Conservation (phyloP, 2,888 invertebrate species). For the Coecobrya sp. region DNA sequence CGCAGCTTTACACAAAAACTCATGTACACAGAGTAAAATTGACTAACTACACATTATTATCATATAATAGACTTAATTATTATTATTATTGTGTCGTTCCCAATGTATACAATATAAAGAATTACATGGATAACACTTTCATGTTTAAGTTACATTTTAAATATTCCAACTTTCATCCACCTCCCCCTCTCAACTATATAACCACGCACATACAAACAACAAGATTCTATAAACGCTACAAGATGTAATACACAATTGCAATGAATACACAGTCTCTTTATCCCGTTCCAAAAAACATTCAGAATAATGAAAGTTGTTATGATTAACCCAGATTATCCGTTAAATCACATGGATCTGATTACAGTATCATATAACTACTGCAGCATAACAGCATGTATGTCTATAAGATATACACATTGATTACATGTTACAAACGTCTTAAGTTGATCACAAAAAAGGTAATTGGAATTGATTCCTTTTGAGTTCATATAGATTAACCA, state of each 20-base stretch:
- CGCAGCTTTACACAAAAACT: conserved; percentile 23
- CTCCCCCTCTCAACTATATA: conserved; percentile 1
- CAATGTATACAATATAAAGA: background rate
- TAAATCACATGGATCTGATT: conserved; percentile 60
- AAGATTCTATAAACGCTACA: background rate
- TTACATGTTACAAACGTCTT: conserved; percentile 60
- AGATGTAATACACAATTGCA: background rate
- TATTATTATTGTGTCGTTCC: background rate
- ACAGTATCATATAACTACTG: background rate
- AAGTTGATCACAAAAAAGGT: conserved; percentile 72
- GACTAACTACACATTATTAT: background rate
- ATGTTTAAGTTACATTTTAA: background rate
- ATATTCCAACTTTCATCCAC: conserved; percentile 18
- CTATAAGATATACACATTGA: conserved; percentile 9
- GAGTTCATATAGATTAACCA: background rate
- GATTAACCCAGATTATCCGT: conserved; percentile 55
- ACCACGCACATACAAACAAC: background rate
- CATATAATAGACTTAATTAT: background rate
- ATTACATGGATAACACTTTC: background rate
- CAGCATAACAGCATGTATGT: conserved; percentile 22
- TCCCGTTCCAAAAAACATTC: conserved; percentile 15
- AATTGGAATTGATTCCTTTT: conserved; percentile 67
- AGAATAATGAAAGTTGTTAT: conserved; percentile 15
- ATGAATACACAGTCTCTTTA: conserved; percentile 68
- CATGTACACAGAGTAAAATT: conserved; percentile 24